Evolutionary conservation across 2,888 invertebrate species (phyloP), one percentile per base, ranked within the genome.

Genomic region (Drosophila macrospina): DNA sequence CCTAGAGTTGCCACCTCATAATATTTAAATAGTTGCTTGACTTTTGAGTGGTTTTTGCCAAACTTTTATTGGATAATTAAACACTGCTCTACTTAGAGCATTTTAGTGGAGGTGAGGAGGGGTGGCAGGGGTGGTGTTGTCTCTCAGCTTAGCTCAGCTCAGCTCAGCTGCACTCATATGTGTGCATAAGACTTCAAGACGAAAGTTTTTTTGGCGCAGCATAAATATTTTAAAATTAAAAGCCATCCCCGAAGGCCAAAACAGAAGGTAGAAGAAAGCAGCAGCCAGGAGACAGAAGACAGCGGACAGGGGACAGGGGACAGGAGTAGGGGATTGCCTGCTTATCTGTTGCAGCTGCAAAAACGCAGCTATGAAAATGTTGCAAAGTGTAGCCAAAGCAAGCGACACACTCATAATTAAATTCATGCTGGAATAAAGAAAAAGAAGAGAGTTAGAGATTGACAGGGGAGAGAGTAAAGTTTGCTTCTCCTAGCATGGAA

Each of bases 41-140:
- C 59, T 45, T 57, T 74, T 63, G 72, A 45, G 72, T 69, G 86
- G 74, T 68, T 78, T 78, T 74, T 57, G 50, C 47, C 61, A 56
- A 79, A 72, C 67, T 83, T 88, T 88, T 78, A 85, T 88, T 86
- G 72, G 72, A 84, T 86, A 84, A 79, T 74, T 78, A 70, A 76
- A 60, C 37, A 52, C 26, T 48, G 34, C 44, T 39, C 6, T 37
- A 11, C 34, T 42, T 20, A 30, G 24, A 24, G 57, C 6, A 15
- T n/a, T 1, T 1, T n/a, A n/a, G n/a, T n/a, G n/a, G n/a, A n/a
- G n/a, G n/a, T n/a, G n/a, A n/a, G n/a, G n/a, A n/a, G n/a, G n/a
- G n/a, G n/a, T n/a, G n/a, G n/a, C n/a, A n/a, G 16, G 44, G 44
- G 62, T 32, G 51, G 37, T 56, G 71, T 39, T 32, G 36, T 15